Conservation (phyloP, 2,797 vertebrate species). For the Semaprochilodus insignis region DNA sequence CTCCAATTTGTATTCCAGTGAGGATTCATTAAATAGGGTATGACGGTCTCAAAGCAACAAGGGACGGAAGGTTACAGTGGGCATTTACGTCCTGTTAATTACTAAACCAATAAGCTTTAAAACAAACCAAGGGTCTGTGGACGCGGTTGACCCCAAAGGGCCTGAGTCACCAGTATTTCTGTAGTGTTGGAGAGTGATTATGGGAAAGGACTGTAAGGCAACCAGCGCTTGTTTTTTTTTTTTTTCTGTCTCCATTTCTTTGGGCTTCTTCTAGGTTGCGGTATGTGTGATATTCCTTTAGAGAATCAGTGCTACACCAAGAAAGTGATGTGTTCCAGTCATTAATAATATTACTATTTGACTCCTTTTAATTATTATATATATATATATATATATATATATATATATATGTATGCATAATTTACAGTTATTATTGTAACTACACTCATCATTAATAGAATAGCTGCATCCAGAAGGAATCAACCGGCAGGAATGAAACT, state of each 20-base stretch:
- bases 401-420: too few relatives aligned
- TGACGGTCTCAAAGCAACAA: slow-evolving; percentile 3
- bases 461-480: too few relatives aligned
- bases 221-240: neutral
- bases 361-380: neutral
- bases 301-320: neutral
- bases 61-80: neutral
- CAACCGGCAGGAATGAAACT: too few relatives aligned
- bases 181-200: slow-evolving; percentile 2
- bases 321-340: too few relatives aligned
- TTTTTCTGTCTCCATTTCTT: neutral
- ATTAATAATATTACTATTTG: neutral
- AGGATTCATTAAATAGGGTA: slow-evolving; percentile 1
- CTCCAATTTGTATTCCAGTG: slow-evolving; percentile 28
- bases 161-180: neutral
- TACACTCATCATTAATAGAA: too few relatives aligned
- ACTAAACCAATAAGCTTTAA: slow-evolving; percentile 33
- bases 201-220: neutral
- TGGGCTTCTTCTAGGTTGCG: neutral
- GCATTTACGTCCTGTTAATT: slow-evolving; percentile 20
- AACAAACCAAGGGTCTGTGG: slow-evolving; percentile 4
- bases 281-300: neutral
- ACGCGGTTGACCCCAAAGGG: neutral
- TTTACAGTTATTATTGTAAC: too few relatives aligned
- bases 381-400: too few relatives aligned